Evolutionary conservation across 2,113 vertebrate species (phyloP).

Genomic region (Cacatua alba): DNA sequence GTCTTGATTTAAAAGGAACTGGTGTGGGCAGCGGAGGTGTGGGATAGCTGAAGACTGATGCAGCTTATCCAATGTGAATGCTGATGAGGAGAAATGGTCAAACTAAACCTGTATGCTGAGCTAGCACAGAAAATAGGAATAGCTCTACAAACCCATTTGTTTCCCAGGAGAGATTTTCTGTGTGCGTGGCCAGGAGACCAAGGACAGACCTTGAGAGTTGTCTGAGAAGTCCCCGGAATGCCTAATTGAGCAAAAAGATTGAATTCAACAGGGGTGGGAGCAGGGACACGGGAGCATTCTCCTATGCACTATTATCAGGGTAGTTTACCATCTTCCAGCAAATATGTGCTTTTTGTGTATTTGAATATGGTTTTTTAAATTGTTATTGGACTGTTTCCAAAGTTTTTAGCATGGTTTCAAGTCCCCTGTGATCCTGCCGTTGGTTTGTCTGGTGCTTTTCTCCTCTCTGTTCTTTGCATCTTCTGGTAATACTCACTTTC

Average conservation of each 20-base stretch:
- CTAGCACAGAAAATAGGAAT: background rate
- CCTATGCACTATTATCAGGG: background rate
- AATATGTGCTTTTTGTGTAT: background rate
- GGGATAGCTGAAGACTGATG: background rate
- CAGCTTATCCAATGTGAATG: background rate
- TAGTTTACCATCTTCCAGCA: background rate
- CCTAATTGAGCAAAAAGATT: background rate
- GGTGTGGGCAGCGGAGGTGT: fast-evolving
- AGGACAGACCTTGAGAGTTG: conserved; percentile 19
- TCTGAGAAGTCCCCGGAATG: background rate
- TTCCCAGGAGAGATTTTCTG: conserved; percentile 21
- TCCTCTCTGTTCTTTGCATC: background rate
- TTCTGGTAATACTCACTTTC: background rate
- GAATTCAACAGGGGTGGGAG: background rate
- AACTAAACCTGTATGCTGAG: background rate
- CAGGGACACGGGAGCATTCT: background rate
- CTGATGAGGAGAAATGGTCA: background rate
- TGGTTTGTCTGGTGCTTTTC: background rate
- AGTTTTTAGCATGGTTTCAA: background rate
- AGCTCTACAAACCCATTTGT: conserved; percentile 12
- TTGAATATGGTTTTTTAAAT: background rate
- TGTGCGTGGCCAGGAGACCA: background rate
- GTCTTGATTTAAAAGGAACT: background rate
- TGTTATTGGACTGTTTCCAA: background rate
- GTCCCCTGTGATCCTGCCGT: background rate